Conservation (phyloP, 2,797 vertebrate species). For the Rachycentron canadum region DNA sequence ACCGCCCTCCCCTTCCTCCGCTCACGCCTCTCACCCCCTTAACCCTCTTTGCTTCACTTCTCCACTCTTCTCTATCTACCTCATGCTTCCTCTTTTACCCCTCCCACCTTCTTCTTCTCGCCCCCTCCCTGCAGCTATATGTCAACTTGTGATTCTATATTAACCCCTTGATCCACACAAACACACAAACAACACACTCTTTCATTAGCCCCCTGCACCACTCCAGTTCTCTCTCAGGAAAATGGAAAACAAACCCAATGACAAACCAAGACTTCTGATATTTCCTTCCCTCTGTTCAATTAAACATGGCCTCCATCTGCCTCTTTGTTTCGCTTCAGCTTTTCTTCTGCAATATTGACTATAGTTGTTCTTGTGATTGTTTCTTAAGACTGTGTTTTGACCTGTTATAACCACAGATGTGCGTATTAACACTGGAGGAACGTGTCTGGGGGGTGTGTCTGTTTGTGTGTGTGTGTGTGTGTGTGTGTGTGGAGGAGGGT, state of each 20-base stretch:
- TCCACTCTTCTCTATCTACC: constrained; percentile 66
- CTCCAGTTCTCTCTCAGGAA: constrained; percentile 76
- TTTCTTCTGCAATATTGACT: constrained; percentile 79
- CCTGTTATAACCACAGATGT: constrained; percentile 77
- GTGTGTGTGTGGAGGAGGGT: constrained; percentile 61
- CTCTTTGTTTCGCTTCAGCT: constrained; percentile 64
- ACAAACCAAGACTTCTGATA: constrained; percentile 77
- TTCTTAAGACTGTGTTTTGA: constrained; percentile 78
- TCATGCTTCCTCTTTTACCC: constrained; percentile 60
- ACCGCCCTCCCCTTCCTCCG: neutral
- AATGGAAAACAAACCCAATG: constrained; percentile 71
- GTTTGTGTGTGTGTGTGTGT: constrained; percentile 28
- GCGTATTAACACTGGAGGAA: constrained; percentile 77
- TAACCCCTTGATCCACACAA: constrained; percentile 57
- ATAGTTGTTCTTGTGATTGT: constrained; percentile 78
- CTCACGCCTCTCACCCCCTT: constrained; percentile 47
- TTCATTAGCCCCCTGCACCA: constrained; percentile 37
- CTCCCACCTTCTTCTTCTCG: constrained; percentile 39
- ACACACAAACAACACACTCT: constrained; percentile 19
- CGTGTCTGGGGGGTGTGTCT: constrained; percentile 49
- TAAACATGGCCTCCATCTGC: constrained; percentile 86
- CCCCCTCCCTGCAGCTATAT: constrained; percentile 61
- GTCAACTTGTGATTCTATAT: constrained; percentile 61
- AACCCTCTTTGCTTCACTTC: constrained; percentile 47
- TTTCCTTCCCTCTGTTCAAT: constrained; percentile 85